Base-by-base conservation (phyloP, 2,888 invertebrate genomes). In the Philaethria dido region DNA sequence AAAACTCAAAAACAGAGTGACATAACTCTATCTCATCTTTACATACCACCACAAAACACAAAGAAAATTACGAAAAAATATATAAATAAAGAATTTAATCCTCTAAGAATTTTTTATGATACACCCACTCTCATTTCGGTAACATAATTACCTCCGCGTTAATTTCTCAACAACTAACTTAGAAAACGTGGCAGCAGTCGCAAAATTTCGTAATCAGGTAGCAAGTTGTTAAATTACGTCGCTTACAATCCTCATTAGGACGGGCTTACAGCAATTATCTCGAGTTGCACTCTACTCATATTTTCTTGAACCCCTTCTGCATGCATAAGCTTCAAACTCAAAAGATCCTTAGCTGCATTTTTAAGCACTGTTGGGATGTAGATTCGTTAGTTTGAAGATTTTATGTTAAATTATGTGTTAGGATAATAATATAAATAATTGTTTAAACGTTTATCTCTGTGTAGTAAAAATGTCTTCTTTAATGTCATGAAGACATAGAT, bases 241-340 rank as follows among this genome's bases (percentile, higher is more conserved):
- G 73, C 72, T 74, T 69, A 74, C 75, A 75, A 69, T 66, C 79
- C 87, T 88, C 87, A 88, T 89, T 89, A 89, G 81, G 80, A 81
- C 82, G 81, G 84, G 85, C 84, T 85, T 83, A 78, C 80, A 77
- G 83, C 87, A 88, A 89, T 90, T 90, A 90, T 87, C 87, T 84
- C 77, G 79, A 86, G 82, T 77, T 78, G 78, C 86, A 86, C 86
- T 87, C 84, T 72, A 79, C 82, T 83, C 84, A 84, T 87, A 87
- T 86, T 87, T 86, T 82, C 82, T 76, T 76, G 84, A 88, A 88
- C 84, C 84, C 81, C 83, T 88, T 87, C 85, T 83, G 85, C 81
- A 85, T 84, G 83, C 81, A 84, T 82, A 84, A 87, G 87, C 82
- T 87, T 86, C 75, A 72, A 77, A 81, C 70, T 68, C 65, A 64